phyloP scores from a whole-genome alignment of 1,140 invertebrate genomes.

The Lithobius niger region DNA sequence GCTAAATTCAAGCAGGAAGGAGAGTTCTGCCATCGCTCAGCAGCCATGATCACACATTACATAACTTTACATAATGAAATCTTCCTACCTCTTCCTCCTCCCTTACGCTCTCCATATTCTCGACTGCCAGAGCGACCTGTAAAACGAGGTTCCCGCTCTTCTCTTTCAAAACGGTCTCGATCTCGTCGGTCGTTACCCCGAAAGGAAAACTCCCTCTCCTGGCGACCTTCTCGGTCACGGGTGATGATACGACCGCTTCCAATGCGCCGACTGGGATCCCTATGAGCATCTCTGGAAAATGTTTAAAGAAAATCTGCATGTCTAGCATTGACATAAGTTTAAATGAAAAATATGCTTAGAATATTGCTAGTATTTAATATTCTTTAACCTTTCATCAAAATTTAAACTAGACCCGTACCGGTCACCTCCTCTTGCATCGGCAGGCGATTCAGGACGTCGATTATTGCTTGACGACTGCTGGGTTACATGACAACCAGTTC shows the following conservation, averaged over 20 bases:
- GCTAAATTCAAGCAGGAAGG: too few relatives aligned
- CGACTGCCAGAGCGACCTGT: neutral
- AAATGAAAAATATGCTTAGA: too few relatives aligned
- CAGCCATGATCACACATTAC: too few relatives aligned
- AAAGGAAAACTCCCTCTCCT: constrained; percentile 24
- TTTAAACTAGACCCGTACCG: too few relatives aligned
- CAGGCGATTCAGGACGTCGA: constrained; percentile 20
- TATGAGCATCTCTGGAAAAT: constrained; percentile 25
- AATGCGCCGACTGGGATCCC: constrained; percentile 41
- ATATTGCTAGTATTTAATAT: too few relatives aligned
- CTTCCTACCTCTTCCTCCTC: too few relatives aligned
- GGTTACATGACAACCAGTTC: constrained; percentile 53
- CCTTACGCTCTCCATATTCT: neutral
- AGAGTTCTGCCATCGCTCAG: too few relatives aligned
- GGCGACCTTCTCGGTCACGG: constrained; percentile 37
- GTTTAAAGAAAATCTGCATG: too few relatives aligned
- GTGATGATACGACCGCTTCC: constrained; percentile 61
- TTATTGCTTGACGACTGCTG: constrained; percentile 28
- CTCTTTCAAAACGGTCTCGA: constrained; percentile 20
- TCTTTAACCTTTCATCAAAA: too few relatives aligned
- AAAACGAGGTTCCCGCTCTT: constrained; percentile 17
- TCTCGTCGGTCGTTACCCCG: constrained; percentile 27
- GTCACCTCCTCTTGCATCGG: constrained; percentile 20
- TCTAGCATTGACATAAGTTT: too few relatives aligned
- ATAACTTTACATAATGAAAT: too few relatives aligned